Base-by-base conservation (phyloP, 2,797 vertebrate species). In the Thalassophryne amazonica region DNA sequence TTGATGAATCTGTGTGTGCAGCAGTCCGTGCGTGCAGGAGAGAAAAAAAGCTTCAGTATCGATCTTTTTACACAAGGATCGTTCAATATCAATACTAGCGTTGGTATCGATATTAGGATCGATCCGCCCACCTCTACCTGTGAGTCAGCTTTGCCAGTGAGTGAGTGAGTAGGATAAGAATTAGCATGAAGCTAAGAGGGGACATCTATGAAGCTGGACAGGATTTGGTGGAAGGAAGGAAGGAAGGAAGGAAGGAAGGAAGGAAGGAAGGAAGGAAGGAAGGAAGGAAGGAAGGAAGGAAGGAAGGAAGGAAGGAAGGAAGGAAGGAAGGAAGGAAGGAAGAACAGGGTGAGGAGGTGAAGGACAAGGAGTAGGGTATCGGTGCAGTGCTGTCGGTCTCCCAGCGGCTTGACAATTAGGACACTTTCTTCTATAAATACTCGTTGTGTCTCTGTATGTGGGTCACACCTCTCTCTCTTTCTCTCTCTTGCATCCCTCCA, bases 401-500 rank as follows among this genome's bases (percentile, higher is more conserved):
- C 81, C 83, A 78, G 80, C 29, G 80, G 76, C 74, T 79, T 73
- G 61, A 84, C 87, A 91, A 91, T 90, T 89, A 91, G 90, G 87
- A 78, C 89, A 88, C 71, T 80, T 77, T 81, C 79, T 70, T 81
- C 90, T 90, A 91, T 88, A 89, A 91, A 90, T 91, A 91, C 83
- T 86, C 71, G 59, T n/a, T n/a, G n/a, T 68, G 78, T 78, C 80
- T 81, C 56, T 20, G 30, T 69, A 85, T 79, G 40, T 85, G 80
- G 83, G 83, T 83, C 83, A 79, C 55, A 77, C 66, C 50, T 75
- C 74, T 84, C 68, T 62, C 72, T 78, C 50, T 81, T 67, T 66
- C 76, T 72, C 66, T 65, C 64, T 52, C 61, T 39, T 70, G 64
- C 53, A 24, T 61, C 59, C 30, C 29, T 52, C 66, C 64, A n/a